A percentile compares a stretch with the other conserved stretches of the same genome.
Evolutionary conservation across 2,888 invertebrate genomes (phyloP).

Genomic region (Acrobeloides nanus): DNA sequence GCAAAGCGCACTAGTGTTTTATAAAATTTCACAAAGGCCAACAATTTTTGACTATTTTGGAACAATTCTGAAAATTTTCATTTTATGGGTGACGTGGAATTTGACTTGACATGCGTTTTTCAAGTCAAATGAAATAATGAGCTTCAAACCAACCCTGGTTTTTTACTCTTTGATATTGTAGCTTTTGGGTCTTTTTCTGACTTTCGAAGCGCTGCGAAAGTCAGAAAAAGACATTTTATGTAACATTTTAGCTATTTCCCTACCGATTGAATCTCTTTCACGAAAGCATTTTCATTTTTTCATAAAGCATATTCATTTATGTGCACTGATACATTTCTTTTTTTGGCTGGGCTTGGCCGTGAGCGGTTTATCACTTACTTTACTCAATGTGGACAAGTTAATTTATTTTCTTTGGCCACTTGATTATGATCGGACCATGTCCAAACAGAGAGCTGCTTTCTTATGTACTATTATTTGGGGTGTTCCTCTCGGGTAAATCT

Average conservation of each 20-base stretch:
- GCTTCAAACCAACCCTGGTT: too few species aligned
- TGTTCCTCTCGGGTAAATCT: slow-evolving; percentile 41
- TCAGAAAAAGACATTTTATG: background rate
- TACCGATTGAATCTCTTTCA: slow-evolving; percentile 51
- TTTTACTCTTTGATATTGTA: too few species aligned
- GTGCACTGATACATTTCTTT: slow-evolving; percentile 45
- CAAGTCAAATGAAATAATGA: too few species aligned
- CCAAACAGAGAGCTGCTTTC: slow-evolving; percentile 43
- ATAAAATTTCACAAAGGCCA: too few species aligned
- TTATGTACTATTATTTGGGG: slow-evolving; percentile 48
- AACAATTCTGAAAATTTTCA: too few species aligned
- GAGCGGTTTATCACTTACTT: slow-evolving; percentile 48
- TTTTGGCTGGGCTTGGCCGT: slow-evolving; percentile 52
- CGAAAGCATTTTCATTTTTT: slow-evolving; percentile 51
- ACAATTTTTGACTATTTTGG: too few species aligned
- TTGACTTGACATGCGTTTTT: too few species aligned
- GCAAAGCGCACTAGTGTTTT: too few species aligned
- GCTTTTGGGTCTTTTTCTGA: too few species aligned
- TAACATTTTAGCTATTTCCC: slow-evolving; percentile 41
- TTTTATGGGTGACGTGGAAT: too few species aligned
- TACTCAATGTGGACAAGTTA: slow-evolving; percentile 51
- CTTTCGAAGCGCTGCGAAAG: too few species aligned
- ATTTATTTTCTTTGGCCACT: slow-evolving; percentile 53
- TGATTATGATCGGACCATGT: slow-evolving; percentile 50
- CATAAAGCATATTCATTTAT: slow-evolving; percentile 40